Evolutionary conservation across 2,888 invertebrate species (phyloP).

Genomic region (Clanis bilineata): DNA sequence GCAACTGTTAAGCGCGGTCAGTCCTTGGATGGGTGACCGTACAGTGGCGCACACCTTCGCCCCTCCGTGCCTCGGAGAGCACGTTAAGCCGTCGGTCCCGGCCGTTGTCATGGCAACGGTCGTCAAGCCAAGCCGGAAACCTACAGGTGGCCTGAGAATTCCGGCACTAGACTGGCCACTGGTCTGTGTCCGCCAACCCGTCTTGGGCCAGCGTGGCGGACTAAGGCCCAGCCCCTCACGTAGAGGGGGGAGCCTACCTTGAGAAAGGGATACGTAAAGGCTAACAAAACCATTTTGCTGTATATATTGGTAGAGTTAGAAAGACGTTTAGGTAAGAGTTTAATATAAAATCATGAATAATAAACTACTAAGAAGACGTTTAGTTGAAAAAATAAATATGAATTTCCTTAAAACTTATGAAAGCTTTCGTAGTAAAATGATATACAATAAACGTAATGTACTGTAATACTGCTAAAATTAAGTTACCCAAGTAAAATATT

Average conservation of each 20-base stretch:
- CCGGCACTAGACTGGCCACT: conserved; percentile 2
- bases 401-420: too few species aligned
- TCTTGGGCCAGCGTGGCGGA: conserved; percentile 9
- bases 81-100: conserved; percentile 13
- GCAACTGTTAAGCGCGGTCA: not conserved
- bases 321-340: not conserved
- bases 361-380: too few species aligned
- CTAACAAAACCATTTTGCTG: not conserved
- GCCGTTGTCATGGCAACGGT: not conserved
- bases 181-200: conserved; percentile 7
- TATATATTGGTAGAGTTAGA: too few species aligned
- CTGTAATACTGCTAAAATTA: too few species aligned
- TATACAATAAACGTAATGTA: too few species aligned
- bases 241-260: conserved; percentile 3
- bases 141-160: conserved; percentile 2
- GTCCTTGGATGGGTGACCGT: not conserved
- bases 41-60: not conserved
- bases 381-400: too few species aligned
- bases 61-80: conserved; percentile 14
- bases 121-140: conserved; percentile 10
- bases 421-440: too few species aligned
- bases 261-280: not conserved
- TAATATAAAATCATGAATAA: not conserved
- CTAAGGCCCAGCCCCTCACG: conserved; percentile 3
- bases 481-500: too few species aligned